Percentiles rank a stretch among this genome's conserved stretches.
Conservation (phyloP, 2,888 invertebrate species). For the Subacronicta megacephala region DNA sequence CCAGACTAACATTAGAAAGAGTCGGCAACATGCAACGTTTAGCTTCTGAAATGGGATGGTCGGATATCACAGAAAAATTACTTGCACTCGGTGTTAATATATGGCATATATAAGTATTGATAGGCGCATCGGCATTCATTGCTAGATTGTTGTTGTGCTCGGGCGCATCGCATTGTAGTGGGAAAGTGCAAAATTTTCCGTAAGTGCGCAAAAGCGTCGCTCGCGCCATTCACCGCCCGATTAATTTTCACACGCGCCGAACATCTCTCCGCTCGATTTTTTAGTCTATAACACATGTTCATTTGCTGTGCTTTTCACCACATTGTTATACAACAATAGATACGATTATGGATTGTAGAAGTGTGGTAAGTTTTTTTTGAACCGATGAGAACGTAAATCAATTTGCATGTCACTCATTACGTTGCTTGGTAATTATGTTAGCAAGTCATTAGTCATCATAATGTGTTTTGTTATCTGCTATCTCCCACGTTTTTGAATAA, state of each 20-base stretch:
- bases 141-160: slow-evolving; percentile 68
- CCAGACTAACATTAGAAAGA: slow-evolving; percentile 42
- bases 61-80: slow-evolving; percentile 56
- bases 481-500: slow-evolving; percentile 36
- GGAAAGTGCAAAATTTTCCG: slow-evolving; percentile 73
- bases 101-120: slow-evolving; percentile 84
- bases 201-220: slow-evolving; percentile 53
- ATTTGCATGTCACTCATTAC: slow-evolving; percentile 52
- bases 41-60: slow-evolving; percentile 41
- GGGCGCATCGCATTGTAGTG: slow-evolving; percentile 71
- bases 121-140: slow-evolving; percentile 79
- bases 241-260: slow-evolving; percentile 72
- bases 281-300: slow-evolving; percentile 61
- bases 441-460: slow-evolving; percentile 35
- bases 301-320: slow-evolving; percentile 76
- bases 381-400: slow-evolving; percentile 53
- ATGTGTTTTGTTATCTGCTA: slow-evolving; percentile 18
- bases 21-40: slow-evolving; percentile 25
- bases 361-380: slow-evolving; percentile 76
- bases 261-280: slow-evolving; percentile 62
- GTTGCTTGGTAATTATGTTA: slow-evolving; percentile 29
- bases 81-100: slow-evolving; percentile 63
- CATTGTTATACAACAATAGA: slow-evolving; percentile 77
- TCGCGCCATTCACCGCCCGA: slow-evolving; percentile 45
- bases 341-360: slow-evolving; percentile 80